Evolutionary conservation across 2,797 vertebrate species (phyloP).

Genomic region (Pagetopsis macropterus): DNA sequence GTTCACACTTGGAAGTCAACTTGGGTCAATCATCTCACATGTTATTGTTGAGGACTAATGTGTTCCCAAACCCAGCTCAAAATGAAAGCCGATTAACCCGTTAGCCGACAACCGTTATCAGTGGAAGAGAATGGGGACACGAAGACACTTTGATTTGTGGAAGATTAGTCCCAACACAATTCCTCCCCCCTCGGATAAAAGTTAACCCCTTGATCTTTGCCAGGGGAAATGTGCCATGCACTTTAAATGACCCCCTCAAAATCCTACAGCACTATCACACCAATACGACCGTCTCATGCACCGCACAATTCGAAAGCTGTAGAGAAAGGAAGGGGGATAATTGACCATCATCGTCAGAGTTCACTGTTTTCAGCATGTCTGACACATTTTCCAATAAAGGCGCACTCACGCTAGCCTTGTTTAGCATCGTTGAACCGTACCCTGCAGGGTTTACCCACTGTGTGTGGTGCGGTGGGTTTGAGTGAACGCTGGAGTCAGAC

Average conservation of each 20-base stretch:
- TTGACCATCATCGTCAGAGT: constrained; percentile 18
- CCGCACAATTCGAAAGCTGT: constrained; percentile 28
- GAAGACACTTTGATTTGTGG: constrained; percentile 34
- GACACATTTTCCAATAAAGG: neutral
- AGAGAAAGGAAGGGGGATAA: constrained; percentile 7
- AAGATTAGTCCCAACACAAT: constrained; percentile 46
- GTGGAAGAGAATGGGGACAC: constrained; percentile 11
- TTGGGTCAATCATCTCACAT: constrained; percentile 10
- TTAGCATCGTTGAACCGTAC: no score
- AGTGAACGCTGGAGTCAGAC: no score
- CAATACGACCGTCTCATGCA: constrained; percentile 11
- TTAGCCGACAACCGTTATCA: constrained; percentile 25
- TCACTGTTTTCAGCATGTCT: neutral
- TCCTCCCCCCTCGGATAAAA: constrained; percentile 17
- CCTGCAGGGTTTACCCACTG: no score
- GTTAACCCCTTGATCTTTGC: constrained; percentile 45
- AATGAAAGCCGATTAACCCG: constrained; percentile 57
- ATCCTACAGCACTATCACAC: constrained; percentile 20
- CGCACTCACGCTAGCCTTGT: no score
- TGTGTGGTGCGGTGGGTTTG: no score
- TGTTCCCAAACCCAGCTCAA: constrained; percentile 1
- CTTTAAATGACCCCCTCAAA: constrained; percentile 60
- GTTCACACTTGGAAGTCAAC: constrained; percentile 22
- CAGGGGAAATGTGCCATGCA: constrained; percentile 53
- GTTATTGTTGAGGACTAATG: constrained; percentile 1